Conservation (phyloP, 2,113 vertebrate species). For the Ceratotherium simum region DNA sequence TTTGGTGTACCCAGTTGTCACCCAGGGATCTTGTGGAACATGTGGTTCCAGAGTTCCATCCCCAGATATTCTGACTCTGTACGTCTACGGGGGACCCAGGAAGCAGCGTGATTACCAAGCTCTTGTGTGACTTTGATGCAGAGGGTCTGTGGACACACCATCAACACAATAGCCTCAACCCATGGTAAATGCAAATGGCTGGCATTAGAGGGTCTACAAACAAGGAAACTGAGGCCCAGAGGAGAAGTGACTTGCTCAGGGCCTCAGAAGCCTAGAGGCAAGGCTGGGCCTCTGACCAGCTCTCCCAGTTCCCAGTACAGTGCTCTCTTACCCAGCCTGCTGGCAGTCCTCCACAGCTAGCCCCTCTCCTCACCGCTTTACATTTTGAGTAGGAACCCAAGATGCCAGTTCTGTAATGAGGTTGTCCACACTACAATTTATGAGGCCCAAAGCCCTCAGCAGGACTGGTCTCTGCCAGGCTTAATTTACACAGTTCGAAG, state of each 20-base stretch:
- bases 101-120: not conserved
- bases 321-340: not conserved
- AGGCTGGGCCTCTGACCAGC: not conserved
- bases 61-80: not conserved
- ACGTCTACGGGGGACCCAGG: not conserved
- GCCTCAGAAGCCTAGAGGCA: not conserved
- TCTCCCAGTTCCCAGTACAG: not conserved
- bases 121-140: not conserved
- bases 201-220: not conserved
- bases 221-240: not conserved
- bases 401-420: slow-evolving; percentile 84
- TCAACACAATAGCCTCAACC: not conserved
- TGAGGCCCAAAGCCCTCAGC: slow-evolving; percentile 77
- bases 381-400: slow-evolving; percentile 74
- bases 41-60: too few relatives aligned
- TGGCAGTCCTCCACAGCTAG: not conserved
- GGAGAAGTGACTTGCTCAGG: not conserved
- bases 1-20: not conserved
- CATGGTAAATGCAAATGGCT: not conserved
- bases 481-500: slow-evolving; percentile 84
- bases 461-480: slow-evolving; percentile 83
- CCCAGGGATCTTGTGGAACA: not conserved
- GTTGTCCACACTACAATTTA: slow-evolving; percentile 85
- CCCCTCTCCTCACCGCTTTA: slow-evolving; percentile 14
- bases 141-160: not conserved